phyloP scores from a whole-genome alignment of 2,113 vertebrate species.

The Lophotis ruficrista region DNA sequence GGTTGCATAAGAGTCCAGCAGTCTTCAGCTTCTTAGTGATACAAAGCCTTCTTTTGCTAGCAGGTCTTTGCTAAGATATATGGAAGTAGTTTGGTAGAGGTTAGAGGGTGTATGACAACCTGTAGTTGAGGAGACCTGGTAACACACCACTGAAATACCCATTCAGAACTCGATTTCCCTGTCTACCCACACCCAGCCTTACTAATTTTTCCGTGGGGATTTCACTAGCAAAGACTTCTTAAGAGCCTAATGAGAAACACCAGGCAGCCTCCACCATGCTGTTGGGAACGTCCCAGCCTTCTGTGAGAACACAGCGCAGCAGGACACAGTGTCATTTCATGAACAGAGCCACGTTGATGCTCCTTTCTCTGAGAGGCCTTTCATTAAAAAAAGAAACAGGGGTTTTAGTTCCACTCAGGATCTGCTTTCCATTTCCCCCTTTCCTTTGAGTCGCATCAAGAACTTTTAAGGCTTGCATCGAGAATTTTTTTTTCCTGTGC shows the following conservation, averaged over 20 bases:
- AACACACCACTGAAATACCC: neutral
- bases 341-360: neutral
- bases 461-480: neutral
- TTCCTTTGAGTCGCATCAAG: neutral
- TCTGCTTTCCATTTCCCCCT: neutral
- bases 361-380: neutral
- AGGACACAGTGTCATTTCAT: neutral
- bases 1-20: neutral
- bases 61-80: neutral
- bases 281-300: neutral
- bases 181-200: neutral
- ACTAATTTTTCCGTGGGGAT: neutral
- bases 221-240: neutral
- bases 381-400: neutral
- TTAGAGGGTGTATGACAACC: neutral
- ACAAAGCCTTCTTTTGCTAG: neutral
- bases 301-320: neutral
- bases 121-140: neutral
- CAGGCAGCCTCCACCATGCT: neutral
- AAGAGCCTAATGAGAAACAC: slow-evolving; percentile 5
- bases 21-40: no score
- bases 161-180: neutral
- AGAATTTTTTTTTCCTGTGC: no score
- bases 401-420: neutral
- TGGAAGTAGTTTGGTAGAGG: neutral